Conservation (phyloP, 2,888 invertebrate genomes). For the Xylocampa areola region DNA sequence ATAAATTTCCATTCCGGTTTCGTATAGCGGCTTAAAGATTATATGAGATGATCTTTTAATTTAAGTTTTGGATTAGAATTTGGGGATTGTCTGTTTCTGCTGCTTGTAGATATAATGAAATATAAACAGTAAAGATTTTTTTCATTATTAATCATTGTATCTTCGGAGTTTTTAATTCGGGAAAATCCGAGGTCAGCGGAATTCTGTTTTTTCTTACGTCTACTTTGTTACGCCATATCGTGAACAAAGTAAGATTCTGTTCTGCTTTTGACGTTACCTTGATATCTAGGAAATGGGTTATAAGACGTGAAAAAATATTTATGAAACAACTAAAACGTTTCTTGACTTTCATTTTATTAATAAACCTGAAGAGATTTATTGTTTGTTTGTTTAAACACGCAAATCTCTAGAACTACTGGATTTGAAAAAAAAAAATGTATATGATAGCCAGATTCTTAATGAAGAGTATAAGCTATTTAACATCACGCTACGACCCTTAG, state of each 20-base stretch:
- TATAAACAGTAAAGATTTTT: neutral
- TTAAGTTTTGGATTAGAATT: slow-evolving; percentile 33
- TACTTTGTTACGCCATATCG: slow-evolving; percentile 19
- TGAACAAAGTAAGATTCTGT: slow-evolving; percentile 24
- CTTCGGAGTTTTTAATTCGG: too few species aligned
- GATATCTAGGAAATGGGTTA: slow-evolving; percentile 7
- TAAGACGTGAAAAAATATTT: too few species aligned
- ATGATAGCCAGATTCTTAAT: too few species aligned
- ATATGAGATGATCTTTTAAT: slow-evolving; percentile 57
- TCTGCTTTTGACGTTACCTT: slow-evolving; percentile 30
- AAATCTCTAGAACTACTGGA: too few species aligned
- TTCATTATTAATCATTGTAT: neutral
- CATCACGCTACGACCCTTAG: too few species aligned
- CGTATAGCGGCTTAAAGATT: slow-evolving; percentile 53
- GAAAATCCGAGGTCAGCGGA: too few species aligned
- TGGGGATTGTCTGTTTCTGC: slow-evolving; percentile 9
- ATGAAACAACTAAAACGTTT: too few species aligned
- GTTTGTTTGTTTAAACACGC: too few species aligned
- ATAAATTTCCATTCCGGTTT: slow-evolving; percentile 61
- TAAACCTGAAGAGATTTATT: too few species aligned
- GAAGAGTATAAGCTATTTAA: too few species aligned
- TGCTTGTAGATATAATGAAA: slow-evolving; percentile 12
- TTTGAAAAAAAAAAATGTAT: too few species aligned
- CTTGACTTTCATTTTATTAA: too few species aligned
- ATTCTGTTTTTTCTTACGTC: slow-evolving; percentile 19